Evolutionary conservation across 2,888 invertebrate genomes (phyloP).

Genomic region (Peribatodes rhomboidaria): DNA sequence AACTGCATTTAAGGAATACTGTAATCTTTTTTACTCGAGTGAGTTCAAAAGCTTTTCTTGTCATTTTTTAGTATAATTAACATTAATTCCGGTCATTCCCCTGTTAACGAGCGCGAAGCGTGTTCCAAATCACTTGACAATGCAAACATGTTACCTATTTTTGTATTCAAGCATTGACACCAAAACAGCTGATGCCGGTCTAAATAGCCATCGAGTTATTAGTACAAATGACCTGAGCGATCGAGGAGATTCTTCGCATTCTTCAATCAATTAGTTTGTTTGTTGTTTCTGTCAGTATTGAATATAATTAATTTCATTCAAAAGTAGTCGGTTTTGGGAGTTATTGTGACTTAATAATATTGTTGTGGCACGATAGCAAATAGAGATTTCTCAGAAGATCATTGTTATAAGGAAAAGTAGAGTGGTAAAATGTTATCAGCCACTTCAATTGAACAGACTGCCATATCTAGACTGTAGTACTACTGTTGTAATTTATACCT

Average conservation of each 20-base stretch:
- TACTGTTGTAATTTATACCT: too few relatives aligned
- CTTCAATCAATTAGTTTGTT: slow-evolving; percentile 3
- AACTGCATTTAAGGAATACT: not conserved
- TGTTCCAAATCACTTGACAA: slow-evolving; percentile 25
- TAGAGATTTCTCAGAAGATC: slow-evolving; percentile 7
- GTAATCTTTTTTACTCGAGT: not conserved
- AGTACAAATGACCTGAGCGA: slow-evolving; percentile 1
- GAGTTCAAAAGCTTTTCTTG: not conserved
- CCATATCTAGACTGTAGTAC: not conserved
- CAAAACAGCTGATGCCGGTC: slow-evolving; percentile 24
- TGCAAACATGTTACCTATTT: slow-evolving; percentile 24
- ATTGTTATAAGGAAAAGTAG: not conserved
- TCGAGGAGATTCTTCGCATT: slow-evolving; percentile 4
- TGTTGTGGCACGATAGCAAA: not conserved
- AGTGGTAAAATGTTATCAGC: slow-evolving; percentile 5
- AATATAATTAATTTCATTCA: not conserved
- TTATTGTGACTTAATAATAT: not conserved
- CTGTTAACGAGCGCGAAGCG: slow-evolving; percentile 22
- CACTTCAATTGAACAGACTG: not conserved
- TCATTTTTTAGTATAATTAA: slow-evolving; percentile 6
- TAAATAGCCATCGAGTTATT: slow-evolving; percentile 15
- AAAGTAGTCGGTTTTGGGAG: not conserved
- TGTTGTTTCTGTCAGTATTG: not conserved
- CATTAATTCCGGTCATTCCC: slow-evolving; percentile 25
- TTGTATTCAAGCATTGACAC: slow-evolving; percentile 25